A percentile compares a stretch with the other conserved stretches of the same genome.
These are phyloP conservation scores for Anarhynchus alexandrinus DNA, from an alignment of 2,113 vertebrate genomes.

Conservation along the genomic window DNA sequence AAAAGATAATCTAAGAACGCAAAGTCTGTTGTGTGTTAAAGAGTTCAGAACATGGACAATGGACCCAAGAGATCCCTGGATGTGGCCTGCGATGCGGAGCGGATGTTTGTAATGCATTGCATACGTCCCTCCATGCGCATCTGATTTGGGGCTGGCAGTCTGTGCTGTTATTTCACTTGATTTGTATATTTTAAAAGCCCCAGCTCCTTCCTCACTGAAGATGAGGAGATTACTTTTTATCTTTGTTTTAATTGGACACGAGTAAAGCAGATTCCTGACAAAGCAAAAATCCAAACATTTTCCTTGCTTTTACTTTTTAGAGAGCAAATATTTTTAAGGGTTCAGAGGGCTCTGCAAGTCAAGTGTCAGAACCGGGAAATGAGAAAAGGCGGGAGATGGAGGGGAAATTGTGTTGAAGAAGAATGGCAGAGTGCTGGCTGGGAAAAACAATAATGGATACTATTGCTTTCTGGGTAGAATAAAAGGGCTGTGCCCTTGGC, in stretches of 20 bases:
- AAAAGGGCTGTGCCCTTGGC: not conserved
- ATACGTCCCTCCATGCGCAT: not conserved
- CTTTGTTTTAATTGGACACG: not conserved
- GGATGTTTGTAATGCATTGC: not conserved
- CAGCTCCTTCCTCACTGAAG: not conserved
- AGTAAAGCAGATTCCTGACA: not conserved
- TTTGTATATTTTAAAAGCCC: constrained; percentile 26
- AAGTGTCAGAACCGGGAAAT: not conserved
- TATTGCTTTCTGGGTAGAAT: constrained; percentile 9
- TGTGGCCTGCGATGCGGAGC: not conserved
- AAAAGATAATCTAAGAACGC: not conserved
- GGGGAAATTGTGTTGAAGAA: not conserved
- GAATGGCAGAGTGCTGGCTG: not conserved
- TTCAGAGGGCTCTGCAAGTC: not conserved
- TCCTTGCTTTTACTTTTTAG: constrained; percentile 8
- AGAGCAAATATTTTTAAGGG: constrained; percentile 11
- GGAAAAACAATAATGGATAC: constrained; percentile 7
- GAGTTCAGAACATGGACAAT: not conserved
- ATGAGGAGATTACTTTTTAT: constrained; percentile 2
- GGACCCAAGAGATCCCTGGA: not conserved
- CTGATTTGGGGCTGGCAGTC: not conserved
- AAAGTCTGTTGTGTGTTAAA: not conserved
- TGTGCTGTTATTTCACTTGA: not conserved
- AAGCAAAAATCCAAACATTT: not conserved
- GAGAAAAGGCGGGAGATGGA: not conserved